phyloP scores from a whole-genome alignment of 2,113 vertebrate genomes.

The Melanerpes aurifrons region DNA sequence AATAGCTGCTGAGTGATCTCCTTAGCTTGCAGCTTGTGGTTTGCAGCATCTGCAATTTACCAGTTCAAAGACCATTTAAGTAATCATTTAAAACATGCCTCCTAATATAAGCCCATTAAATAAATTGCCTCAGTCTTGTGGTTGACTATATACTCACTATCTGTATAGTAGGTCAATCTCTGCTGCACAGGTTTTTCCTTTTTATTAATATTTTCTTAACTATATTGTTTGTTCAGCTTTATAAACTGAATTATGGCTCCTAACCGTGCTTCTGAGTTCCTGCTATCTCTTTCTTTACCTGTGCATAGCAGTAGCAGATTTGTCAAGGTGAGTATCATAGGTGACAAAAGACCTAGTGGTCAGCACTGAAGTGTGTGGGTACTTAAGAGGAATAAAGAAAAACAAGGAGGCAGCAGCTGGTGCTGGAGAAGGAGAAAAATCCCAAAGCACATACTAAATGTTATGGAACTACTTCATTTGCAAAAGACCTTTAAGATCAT shows the following conservation, averaged over 20 bases:
- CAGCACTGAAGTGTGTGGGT: background rate
- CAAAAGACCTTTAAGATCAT: no score
- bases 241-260: background rate
- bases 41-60: background rate
- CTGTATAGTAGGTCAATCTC: background rate
- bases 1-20: background rate
- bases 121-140: background rate
- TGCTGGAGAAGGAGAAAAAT: background rate
- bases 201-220: background rate
- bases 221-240: background rate
- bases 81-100: background rate
- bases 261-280: background rate
- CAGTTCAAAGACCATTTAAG: background rate
- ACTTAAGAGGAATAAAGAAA: background rate
- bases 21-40: background rate
- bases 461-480: no score
- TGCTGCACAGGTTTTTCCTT: background rate
- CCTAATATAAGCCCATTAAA: background rate
- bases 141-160: background rate
- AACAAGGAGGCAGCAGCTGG: background rate
- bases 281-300: background rate
- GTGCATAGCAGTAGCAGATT: background rate
- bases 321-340: background rate
- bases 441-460: background rate
- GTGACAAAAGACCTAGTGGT: background rate